Evolutionary conservation across 2,797 vertebrate species (phyloP).

Genomic region (Phrynocephalus guinanensis): DNA sequence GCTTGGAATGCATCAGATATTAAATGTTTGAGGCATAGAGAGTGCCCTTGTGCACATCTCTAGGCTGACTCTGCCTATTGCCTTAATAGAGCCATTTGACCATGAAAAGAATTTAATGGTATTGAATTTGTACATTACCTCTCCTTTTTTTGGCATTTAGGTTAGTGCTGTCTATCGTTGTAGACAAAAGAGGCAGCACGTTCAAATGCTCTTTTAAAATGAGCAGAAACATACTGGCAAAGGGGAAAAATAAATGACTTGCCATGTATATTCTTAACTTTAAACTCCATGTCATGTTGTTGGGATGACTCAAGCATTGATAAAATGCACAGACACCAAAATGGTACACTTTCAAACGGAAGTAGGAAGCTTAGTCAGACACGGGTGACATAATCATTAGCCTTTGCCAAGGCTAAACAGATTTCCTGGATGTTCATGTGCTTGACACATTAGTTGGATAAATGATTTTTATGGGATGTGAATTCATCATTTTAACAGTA

Average conservation of each 20-base stretch:
- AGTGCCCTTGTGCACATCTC: too few species aligned
- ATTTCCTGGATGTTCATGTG: not conserved
- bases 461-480: not conserved
- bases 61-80: too few species aligned
- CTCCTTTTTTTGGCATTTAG: not conserved
- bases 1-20: too few species aligned
- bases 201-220: not conserved
- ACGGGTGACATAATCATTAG: not conserved
- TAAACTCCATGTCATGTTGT: not conserved
- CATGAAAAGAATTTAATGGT: not conserved
- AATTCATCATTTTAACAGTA: not conserved
- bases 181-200: not conserved
- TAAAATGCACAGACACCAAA: not conserved
- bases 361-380: not conserved
- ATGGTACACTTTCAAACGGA: not conserved
- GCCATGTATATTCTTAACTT: not conserved
- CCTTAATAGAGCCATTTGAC: not conserved
- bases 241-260: not conserved
- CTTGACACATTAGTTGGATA: not conserved
- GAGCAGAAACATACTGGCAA: too few species aligned
- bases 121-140: not conserved
- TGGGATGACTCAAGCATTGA: not conserved
- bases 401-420: not conserved
- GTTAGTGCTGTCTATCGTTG: too few species aligned
- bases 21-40: too few species aligned